phyloP scores from a whole-genome alignment of 2,888 invertebrate genomes.

The Philonicus albiceps region DNA sequence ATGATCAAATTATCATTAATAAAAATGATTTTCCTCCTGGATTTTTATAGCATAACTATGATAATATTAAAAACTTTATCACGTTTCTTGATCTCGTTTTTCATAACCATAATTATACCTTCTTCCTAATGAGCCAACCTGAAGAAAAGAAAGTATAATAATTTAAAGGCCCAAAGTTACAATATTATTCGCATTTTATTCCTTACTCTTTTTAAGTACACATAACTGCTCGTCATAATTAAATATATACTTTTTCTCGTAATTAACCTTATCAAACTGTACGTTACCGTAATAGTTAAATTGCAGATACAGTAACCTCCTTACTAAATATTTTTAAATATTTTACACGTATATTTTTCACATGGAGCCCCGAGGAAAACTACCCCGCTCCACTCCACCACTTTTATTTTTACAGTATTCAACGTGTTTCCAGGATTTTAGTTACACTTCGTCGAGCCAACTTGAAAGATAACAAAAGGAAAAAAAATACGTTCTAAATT shows the following conservation, averaged over 20 bases:
- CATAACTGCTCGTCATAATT: constrained; percentile 34
- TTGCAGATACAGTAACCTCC: constrained; percentile 22
- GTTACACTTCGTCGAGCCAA: background rate
- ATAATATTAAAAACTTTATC: background rate
- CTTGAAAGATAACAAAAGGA: background rate
- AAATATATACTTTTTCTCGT: constrained; percentile 30
- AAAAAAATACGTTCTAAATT: background rate
- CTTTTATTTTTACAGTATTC: constrained; percentile 3
- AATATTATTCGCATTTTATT: constrained; percentile 36
- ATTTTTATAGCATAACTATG: background rate
- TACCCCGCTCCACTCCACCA: background rate
- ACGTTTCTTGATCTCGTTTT: background rate
- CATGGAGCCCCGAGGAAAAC: background rate
- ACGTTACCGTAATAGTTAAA: constrained; percentile 32
- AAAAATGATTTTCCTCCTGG: background rate
- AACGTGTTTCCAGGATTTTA: background rate
- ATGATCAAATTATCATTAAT: no score
- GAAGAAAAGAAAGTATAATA: background rate
- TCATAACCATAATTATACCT: background rate
- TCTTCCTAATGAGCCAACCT: background rate
- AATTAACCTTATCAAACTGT: constrained; percentile 34
- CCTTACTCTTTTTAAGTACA: constrained; percentile 39
- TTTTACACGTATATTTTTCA: constrained; percentile 29
- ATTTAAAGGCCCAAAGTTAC: background rate
- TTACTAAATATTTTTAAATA: constrained; percentile 14